phyloP scores from a whole-genome alignment of 2,888 invertebrate genomes.

The Hemicrepidius hirtus region DNA sequence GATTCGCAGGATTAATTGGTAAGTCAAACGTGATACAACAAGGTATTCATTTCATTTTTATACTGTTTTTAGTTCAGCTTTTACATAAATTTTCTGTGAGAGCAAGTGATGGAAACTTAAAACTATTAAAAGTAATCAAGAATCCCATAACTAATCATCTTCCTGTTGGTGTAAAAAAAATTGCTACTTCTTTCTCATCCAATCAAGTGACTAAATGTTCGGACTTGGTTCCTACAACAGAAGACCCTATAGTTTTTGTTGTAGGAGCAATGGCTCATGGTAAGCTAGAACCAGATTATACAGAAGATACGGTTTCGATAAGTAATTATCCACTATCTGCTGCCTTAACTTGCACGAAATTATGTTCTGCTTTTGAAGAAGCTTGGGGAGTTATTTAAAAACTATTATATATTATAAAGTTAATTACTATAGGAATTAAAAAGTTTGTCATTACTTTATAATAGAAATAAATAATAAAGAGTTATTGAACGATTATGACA shows the following conservation, averaged over 20 bases:
- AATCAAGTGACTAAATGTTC: slow-evolving; percentile 80
- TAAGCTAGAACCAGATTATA: slow-evolving; percentile 90
- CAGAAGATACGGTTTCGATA: slow-evolving; percentile 92
- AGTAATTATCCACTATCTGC: slow-evolving; percentile 98
- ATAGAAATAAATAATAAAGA: too few species aligned
- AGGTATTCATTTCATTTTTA: slow-evolving; percentile 5
- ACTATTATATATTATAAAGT: background rate
- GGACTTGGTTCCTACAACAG: slow-evolving; percentile 85
- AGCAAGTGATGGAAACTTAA: slow-evolving; percentile 91
- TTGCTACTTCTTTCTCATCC: slow-evolving; percentile 92
- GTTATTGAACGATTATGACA: too few species aligned
- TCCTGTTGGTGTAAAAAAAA: slow-evolving; percentile 94
- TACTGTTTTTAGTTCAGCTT: slow-evolving; percentile 90
- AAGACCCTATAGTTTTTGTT: slow-evolving; percentile 91
- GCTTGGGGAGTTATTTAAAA: slow-evolving; percentile 86
- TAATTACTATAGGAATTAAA: background rate
- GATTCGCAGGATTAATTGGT: slow-evolving; percentile 98
- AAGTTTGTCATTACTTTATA: background rate
- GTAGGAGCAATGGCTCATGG: slow-evolving; percentile 99
- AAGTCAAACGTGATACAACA: slow-evolving; percentile 64
- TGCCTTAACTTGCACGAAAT: slow-evolving; percentile 95
- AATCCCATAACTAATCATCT: slow-evolving; percentile 96
- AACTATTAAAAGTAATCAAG: slow-evolving; percentile 95
- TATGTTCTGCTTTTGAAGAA: slow-evolving; percentile 96
- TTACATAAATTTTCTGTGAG: slow-evolving; percentile 95